Percentiles rank a stretch among this genome's conserved stretches.
Conservation (phyloP, 1,140 invertebrate genomes). For the Drosophila oshimai region DNA sequence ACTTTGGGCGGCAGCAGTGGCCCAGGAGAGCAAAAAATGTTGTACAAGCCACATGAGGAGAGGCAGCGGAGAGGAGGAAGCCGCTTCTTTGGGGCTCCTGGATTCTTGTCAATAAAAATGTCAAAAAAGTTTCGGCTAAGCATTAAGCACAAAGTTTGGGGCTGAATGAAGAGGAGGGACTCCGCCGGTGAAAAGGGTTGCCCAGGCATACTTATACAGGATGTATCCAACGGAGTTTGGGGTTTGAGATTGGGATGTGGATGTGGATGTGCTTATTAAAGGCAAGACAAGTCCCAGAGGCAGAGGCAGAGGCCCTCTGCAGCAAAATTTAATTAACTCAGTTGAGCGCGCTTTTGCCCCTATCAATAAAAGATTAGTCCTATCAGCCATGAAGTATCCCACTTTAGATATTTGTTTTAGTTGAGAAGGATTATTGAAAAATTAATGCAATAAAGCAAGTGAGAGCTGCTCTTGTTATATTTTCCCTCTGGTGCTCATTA, state of each 20-base stretch:
- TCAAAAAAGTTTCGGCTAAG: conserved; percentile 76
- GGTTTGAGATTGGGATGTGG: not conserved
- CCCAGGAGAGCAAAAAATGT: conserved; percentile 33
- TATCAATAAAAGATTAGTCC: conserved; percentile 79
- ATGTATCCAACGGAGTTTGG: conserved; percentile 2
- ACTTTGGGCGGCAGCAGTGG: conserved; percentile 42
- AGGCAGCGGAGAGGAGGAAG: conserved; percentile 4
- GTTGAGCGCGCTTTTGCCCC: conserved; percentile 47
- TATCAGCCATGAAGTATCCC: conserved; percentile 58
- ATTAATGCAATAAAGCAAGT: conserved; percentile 75
- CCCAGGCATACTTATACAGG: conserved; percentile 8
- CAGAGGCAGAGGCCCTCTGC: conserved; percentile 8
- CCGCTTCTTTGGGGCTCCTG: conserved; percentile 42
- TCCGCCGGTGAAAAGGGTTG: conserved; percentile 72
- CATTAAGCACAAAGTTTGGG: conserved; percentile 59
- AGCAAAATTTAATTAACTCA: conserved; percentile 80
- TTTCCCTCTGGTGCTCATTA: conserved; percentile 30
- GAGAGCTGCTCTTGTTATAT: conserved; percentile 12
- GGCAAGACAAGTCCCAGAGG: conserved; percentile 11
- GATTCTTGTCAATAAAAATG: conserved; percentile 77
- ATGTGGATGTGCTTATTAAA: conserved; percentile 47
- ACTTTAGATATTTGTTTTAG: conserved; percentile 72
- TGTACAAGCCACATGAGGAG: conserved; percentile 30
- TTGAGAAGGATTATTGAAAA: conserved; percentile 70
- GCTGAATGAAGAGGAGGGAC: not conserved